Evolutionary conservation across 1,140 invertebrate species (phyloP), one percentile per base, ranked within the genome.

Genomic region (Papilio dardanus): DNA sequence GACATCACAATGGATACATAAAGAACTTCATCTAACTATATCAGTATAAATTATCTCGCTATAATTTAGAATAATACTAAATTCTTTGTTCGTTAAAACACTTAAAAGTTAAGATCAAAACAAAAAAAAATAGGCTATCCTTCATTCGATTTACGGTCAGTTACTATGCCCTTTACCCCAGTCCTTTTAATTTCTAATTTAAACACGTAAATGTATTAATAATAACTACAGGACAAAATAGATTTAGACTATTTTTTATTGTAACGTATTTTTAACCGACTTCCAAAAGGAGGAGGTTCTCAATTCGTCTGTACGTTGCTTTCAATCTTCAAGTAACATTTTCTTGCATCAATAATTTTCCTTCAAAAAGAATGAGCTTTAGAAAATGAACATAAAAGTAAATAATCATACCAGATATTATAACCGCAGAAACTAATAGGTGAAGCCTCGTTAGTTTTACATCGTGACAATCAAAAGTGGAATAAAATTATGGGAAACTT

Each of bases 391-490:
- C 16, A 42, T 42, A 16, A 42, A 42, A 46, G 16, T 46, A 46
- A 46, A 58, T 62, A 62, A 28, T 62, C 21, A 54, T 54, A 24
- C 19, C 10, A 46, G 10, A 19, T 19, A 24, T 14, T 30, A 62
- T 14, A 69, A 69, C 33, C 67, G 67, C 31, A 69, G 21, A 69
- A 69, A 24, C 31, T 69, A 69, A 24, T 69, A 37, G 35, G 67
- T 42, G 19, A 33, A 37, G 35, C 67, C 31, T 69, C 67, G 67
- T 69, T 69, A 69, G 33, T n/a, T 35, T 37, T 35, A 69, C 19
- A 14, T 69, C 67, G 67, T 69, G 67, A 69, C 67, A 69, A 69
- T 69, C 67, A 37, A 37, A 69, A 69, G 21, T 69, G 33, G 19
- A 40, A 40, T 37, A 35, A 69, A 69, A 69, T 69, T 14, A 69